Evolutionary conservation across 2,888 invertebrate genomes (phyloP).

Genomic region (Polyommatus icarus): DNA sequence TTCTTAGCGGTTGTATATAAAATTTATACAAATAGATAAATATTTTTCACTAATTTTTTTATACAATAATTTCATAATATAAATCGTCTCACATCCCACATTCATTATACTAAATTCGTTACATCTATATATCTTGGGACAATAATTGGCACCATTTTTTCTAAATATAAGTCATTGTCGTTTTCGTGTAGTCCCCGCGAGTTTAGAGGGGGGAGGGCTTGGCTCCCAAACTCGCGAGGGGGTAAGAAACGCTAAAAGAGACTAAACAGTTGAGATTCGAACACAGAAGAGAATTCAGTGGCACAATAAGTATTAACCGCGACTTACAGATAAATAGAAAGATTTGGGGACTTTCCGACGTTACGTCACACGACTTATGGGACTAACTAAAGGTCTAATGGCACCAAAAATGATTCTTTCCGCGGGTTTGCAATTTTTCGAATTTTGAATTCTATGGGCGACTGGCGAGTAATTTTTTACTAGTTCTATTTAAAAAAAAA

Average conservation of each 20-base stretch:
- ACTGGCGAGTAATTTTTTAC: no score
- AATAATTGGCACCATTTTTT: constrained; percentile 67
- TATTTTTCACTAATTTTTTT: constrained; percentile 55
- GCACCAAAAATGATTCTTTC: neutral
- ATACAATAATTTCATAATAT: constrained; percentile 56
- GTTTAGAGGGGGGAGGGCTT: constrained; percentile 31
- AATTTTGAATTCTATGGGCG: no score
- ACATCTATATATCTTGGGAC: constrained; percentile 58
- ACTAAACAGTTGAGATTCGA: constrained; percentile 68
- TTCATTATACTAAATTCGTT: constrained; percentile 52
- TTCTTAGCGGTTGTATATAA: constrained; percentile 76
- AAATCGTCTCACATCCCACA: constrained; percentile 54
- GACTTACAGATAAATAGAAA: constrained; percentile 60
- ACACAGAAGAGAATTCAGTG: constrained; percentile 61
- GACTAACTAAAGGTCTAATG: no score
- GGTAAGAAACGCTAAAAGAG: constrained; percentile 67
- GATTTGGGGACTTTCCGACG: constrained; percentile 42
- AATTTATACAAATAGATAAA: constrained; percentile 70
- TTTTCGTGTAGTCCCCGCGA: constrained; percentile 36
- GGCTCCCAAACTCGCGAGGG: constrained; percentile 35
- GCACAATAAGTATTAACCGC: constrained; percentile 76
- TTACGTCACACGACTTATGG: neutral
- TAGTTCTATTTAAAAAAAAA: no score
- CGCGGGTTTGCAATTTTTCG: neutral
- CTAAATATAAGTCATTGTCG: constrained; percentile 42